Evolutionary conservation across 1,140 invertebrate species (phyloP).

Genomic region (Drosophila mauritiana): DNA sequence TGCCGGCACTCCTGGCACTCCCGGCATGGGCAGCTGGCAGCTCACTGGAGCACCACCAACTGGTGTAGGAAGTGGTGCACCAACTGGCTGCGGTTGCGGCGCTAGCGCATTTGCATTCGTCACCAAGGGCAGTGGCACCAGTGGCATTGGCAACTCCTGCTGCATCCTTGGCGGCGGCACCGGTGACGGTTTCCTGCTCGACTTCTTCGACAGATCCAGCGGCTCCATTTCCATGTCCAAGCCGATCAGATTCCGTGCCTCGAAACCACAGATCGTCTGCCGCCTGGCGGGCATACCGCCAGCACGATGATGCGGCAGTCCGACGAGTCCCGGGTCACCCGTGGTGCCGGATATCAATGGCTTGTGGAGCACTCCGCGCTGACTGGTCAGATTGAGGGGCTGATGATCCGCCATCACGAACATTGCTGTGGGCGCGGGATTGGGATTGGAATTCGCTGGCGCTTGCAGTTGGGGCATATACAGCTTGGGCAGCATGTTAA

Average conservation of each 20-base stretch:
- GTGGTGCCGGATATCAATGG: conserved; percentile 17
- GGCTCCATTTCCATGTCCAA: conserved; percentile 75
- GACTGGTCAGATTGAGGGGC: conserved; percentile 70
- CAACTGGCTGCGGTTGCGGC: conserved; percentile 6
- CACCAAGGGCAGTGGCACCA: not conserved
- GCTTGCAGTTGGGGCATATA: conserved; percentile 48
- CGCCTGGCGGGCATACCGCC: conserved; percentile 58
- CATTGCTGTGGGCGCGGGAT: conserved; percentile 1
- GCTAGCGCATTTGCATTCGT: conserved; percentile 3
- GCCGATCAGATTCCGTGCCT: conserved; percentile 62
- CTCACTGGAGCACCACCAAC: conserved; percentile 3
- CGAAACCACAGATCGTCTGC: conserved; percentile 81
- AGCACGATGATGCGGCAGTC: conserved; percentile 35
- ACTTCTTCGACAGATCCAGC: conserved; percentile 74
- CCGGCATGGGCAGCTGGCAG: conserved; percentile 6
- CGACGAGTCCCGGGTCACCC: conserved; percentile 18
- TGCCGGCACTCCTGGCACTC: not conserved
- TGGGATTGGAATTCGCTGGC: conserved; percentile 7
- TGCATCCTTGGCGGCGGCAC: conserved; percentile 10
- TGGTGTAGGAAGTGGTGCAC: not conserved
- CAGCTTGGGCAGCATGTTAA: conserved; percentile 60
- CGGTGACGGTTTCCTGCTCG: conserved; percentile 45
- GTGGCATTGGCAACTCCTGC: conserved; percentile 12
- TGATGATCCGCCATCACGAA: conserved; percentile 53
- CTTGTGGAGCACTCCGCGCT: conserved; percentile 30